Evolutionary conservation across 1,140 invertebrate genomes (phyloP), one percentile per base, ranked within the genome.

Genomic region (Pseudachorutes palmiensis): DNA sequence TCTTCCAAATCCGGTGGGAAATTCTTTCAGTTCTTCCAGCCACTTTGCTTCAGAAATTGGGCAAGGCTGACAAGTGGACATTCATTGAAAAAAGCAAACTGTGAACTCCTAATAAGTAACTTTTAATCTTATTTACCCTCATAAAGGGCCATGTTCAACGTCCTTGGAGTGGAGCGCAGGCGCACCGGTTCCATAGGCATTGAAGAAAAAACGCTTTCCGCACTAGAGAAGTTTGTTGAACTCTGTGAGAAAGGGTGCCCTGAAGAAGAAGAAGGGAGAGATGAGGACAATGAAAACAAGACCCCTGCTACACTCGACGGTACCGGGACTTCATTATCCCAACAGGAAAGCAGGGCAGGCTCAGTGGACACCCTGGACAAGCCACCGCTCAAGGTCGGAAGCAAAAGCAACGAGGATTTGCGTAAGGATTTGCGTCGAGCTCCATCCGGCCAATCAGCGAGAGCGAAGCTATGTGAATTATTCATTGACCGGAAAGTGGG

Each of bases 181-280:
- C 65, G 71, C 1, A 30, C 68, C 3, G 57, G 51, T 3, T 72
- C 71, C 29, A 70, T 72, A 24, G 71, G 71, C 2, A 67, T 72
- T 3, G 71, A 72, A 24, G 71, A 72, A 62, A 45, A 55, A 36
- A 66, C 71, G 31, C 29, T 72, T 30, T 68, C 71, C 3, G 67
- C 68, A 2, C 49, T 72, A 45, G 71, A 72, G 29, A 68, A 72
- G 31, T 72, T 72, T 62, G 69, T 70, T 14, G 68, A 72, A 33
- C 58, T 72, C 2, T 68, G 66, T 64, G 69, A 72, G 29, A 72
- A 59, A 24, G 68, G 66, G 0, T 57, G 51, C 3, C 22, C 51
- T 16, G 70, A 64, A 19, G 67, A 69, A 14, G 66, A 70, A 0
- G 68, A 70, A n/a, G n/a, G n/a, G n/a, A n/a, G n/a, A n/a, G n/a